A percentile compares a stretch with the other conserved stretches of the same genome.
phyloP scores from a whole-genome alignment of 2,888 invertebrate genomes.

The Atethmia centrago region DNA sequence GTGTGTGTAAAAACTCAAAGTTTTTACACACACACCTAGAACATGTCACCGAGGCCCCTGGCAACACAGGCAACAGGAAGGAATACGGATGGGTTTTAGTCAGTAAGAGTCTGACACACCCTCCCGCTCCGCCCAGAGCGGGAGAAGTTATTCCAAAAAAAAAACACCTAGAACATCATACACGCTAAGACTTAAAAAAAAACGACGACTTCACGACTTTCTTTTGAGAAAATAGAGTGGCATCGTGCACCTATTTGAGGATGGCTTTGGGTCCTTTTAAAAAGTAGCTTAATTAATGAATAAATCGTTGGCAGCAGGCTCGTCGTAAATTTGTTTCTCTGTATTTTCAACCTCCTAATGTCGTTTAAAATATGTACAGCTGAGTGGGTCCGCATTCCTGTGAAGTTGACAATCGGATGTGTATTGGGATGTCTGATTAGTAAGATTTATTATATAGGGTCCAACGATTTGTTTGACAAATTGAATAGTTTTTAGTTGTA shows the following conservation, averaged over 20 bases:
- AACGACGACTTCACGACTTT: no score
- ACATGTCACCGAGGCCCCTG: no score
- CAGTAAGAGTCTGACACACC: no score
- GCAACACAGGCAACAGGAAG: no score
- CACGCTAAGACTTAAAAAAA: no score
- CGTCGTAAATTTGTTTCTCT: not conserved
- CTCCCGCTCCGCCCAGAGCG: no score
- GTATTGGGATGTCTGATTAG: constrained; percentile 52
- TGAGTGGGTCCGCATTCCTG: constrained; percentile 57
- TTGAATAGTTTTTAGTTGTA: not conserved
- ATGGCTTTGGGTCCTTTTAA: not conserved
- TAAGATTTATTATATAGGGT: constrained; percentile 6
- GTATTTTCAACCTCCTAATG: constrained; percentile 42
- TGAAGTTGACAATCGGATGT: constrained; percentile 67
- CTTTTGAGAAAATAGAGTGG: no score
- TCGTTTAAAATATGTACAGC: constrained; percentile 68
- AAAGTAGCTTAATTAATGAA: not conserved
- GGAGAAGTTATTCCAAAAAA: no score
- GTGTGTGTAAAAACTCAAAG: no score
- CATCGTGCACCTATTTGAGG: not conserved
- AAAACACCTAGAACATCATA: no score
- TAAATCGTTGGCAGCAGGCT: not conserved
- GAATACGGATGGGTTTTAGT: no score
- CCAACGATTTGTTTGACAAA: constrained; percentile 11
- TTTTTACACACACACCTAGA: no score